Evolutionary conservation across 1,140 invertebrate species (phyloP).

Genomic region (Aphidius gifuensis): DNA sequence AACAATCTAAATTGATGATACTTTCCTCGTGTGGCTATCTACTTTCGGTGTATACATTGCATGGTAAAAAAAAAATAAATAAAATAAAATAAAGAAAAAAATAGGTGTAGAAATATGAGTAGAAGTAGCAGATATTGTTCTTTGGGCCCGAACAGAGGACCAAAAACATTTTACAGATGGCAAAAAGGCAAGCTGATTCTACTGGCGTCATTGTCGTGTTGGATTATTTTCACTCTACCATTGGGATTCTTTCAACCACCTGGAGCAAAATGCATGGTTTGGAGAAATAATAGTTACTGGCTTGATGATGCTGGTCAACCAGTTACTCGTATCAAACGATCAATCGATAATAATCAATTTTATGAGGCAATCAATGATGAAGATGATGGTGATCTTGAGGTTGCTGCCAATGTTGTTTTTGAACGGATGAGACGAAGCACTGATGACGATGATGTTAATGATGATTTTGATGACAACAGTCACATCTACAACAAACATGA

Average conservation of each 20-base stretch:
- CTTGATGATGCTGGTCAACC: not conserved
- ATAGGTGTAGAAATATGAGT: constrained; percentile 15
- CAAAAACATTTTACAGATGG: constrained; percentile 58
- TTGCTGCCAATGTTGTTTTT: constrained; percentile 46
- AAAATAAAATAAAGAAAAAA: not conserved
- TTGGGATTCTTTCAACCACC: constrained; percentile 82
- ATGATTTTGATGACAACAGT: not conserved
- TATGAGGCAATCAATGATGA: constrained; percentile 23
- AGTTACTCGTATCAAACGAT: constrained; percentile 36
- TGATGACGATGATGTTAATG: constrained; percentile 18
- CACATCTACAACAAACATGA: constrained; percentile 1
- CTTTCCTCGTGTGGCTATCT: not conserved
- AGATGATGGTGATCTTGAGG: constrained; percentile 38
- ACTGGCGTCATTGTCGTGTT: constrained; percentile 86
- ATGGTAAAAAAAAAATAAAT: too few relatives aligned
- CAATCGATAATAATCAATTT: constrained; percentile 24
- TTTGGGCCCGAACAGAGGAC: constrained; percentile 29
- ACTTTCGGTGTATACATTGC: too few relatives aligned
- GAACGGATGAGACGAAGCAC: constrained; percentile 37
- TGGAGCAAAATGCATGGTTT: too few relatives aligned
- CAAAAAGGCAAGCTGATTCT: constrained; percentile 84
- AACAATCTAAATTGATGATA: not conserved
- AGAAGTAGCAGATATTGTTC: constrained; percentile 29
- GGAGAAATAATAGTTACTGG: too few relatives aligned
- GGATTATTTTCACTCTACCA: constrained; percentile 95